A percentile compares a stretch with the other conserved stretches of the same genome.
Conservation (phyloP, 37 sponge, comb jelly and placozoan genomes). For the Theonella swinhoei region DNA sequence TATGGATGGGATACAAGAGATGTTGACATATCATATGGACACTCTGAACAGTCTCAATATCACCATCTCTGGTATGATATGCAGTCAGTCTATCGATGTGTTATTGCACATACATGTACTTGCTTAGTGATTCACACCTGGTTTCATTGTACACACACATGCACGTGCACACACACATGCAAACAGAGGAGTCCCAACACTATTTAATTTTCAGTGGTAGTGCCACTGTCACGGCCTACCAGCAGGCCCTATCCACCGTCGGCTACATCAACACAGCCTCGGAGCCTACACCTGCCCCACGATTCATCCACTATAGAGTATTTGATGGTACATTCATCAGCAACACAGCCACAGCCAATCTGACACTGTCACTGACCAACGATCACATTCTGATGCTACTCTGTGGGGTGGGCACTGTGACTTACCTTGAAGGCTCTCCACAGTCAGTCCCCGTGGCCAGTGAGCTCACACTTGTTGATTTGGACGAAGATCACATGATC, state of each 20-base stretch:
- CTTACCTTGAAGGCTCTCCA: slow-evolving; percentile 38
- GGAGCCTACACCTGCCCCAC: slow-evolving; percentile 37
- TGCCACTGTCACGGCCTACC: slow-evolving; percentile 22
- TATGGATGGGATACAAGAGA: slow-evolving; percentile 41
- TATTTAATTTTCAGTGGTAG: slow-evolving; percentile 21
- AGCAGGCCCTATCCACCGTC: slow-evolving; percentile 32
- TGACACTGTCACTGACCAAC: slow-evolving; percentile 23
- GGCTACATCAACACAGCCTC: slow-evolving; percentile 45
- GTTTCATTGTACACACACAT: no score
- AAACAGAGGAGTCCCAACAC: no score
- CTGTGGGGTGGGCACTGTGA: slow-evolving; percentile 25
- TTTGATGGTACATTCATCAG: slow-evolving; percentile 57
- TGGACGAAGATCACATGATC: slow-evolving; percentile 47
- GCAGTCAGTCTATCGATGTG: no score
- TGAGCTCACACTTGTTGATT: slow-evolving; percentile 22
- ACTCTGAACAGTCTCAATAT: not conserved
- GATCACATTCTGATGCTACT: slow-evolving; percentile 35
- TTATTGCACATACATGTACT: no score
- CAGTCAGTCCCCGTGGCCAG: slow-evolving; percentile 21
- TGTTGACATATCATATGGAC: not conserved
- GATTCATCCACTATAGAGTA: slow-evolving; percentile 33
- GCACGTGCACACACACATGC: no score
- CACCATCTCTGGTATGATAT: not conserved
- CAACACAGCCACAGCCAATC: slow-evolving; percentile 14
- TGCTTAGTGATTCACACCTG: no score